Base-by-base conservation (phyloP, 1,140 invertebrate genomes). In the Lepidotrigona ventralis region DNA sequence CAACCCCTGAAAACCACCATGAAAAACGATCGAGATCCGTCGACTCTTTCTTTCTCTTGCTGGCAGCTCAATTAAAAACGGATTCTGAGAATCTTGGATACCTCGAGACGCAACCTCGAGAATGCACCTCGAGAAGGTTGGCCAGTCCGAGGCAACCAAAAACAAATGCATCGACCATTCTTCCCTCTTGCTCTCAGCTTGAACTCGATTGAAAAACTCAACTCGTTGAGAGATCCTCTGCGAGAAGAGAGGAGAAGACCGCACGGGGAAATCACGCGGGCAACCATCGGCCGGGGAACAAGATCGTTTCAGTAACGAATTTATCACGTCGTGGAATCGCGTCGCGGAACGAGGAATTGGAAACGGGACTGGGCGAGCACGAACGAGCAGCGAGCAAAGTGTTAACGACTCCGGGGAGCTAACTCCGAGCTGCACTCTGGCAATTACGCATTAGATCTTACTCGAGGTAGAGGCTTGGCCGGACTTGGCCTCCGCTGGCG, bases 361-460 rank as follows among this genome's bases (percentile, higher is more conserved):
- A 75, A 75, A n/a, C 29, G 56, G 56, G 23, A 63, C 29, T 63
- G 26, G 23, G 39, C 39, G 39, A 53, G 26, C 26, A 64, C 58
- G 60, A 51, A 14, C 12, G 17, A 64, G 29, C 53, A 17, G 9
- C 11, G 74, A 26, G 6, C 80, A 82, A 77, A 82, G 80, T 82
- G 80, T 82, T 82, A 82, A 82, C 80, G 66, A 82, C 72, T 68
- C 53, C 14, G 14, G 5, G 63, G 1, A 29, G 53, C 46, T 29
- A 66, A 66, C 64, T 68, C 73, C 51, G 73, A 46, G 39, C 70
- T 66, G 53, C 80, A 29, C 73, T 46, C 73, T 46, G 66, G 56
- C 73, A 81, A 81, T 81, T 81, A 76, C 80, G 80, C 72, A 76
- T 74, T 76, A 81, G 80, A 54, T 76, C 80, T 76, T 81, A 76